Evolutionary conservation across 2,113 vertebrate species (phyloP), one percentile per base, ranked within the genome.

Genomic region (Macrotis lagotis): DNA sequence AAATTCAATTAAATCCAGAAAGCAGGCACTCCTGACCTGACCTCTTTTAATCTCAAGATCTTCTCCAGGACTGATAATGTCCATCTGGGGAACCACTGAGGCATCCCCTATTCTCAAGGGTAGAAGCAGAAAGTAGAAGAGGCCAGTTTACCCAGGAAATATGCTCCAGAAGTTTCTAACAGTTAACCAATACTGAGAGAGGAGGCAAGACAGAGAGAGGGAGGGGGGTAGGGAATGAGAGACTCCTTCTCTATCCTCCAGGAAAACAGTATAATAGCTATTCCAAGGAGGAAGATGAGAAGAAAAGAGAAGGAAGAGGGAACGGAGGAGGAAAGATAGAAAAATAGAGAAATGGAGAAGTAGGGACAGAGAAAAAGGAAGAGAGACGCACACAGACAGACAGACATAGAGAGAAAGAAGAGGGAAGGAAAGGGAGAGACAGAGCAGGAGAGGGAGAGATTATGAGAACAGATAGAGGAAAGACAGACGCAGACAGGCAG

Each of bases 401-500:
- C 3, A 89, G 6, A 83, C 5, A 31, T 28, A 92, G 24, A 49
- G 26, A 92, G 53, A 5, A 47, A 16, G 49, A 14, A 11, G 49
- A 11, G 48, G 37, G 19, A 37, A 3, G 5, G 55, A 74, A 3
- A 74, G 3, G 3, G 31, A 48, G 31, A 37, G 4, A 74, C 9
- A 37, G 2, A 12, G 9, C 59, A 25, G 24, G 47, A 66, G 49
- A 66, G 4, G 4, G 16, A 52, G 14, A 52, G 24, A 52, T 16
- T 3, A 51, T 11, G 50, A 51, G 50, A 51, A 51, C 19, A 51
- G 11, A 51, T 11, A 51, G 19, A 3, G 51, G 51, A 92, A 12
- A 83, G 49, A 49, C 0, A 91, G 3, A 51, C 10, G 48, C 0
- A 0, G 10, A 47, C 0, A 9, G 48, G 74, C 25, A 37, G 4